phyloP scores from a whole-genome alignment of 2,113 vertebrate species.

The Perca flavescens region DNA sequence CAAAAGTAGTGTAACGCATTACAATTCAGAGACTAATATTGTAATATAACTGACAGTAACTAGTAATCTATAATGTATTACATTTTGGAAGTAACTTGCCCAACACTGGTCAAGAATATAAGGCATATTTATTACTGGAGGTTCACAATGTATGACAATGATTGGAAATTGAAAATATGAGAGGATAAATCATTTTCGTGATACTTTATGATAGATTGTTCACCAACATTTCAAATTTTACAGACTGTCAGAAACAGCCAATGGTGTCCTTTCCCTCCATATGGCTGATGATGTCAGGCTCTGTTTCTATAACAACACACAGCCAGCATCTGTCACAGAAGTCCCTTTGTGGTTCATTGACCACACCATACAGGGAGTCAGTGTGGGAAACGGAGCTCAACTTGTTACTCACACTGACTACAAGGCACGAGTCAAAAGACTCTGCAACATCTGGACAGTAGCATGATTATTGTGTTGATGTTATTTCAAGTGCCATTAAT shows the following conservation, averaged over 20 bases:
- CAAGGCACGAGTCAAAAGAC: neutral
- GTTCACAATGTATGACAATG: neutral
- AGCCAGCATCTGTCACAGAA: constrained; percentile 40
- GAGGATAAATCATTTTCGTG: neutral
- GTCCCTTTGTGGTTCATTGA: constrained; percentile 57
- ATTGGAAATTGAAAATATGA: neutral
- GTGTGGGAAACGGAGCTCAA: constrained; percentile 63
- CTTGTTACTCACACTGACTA: constrained; percentile 53
- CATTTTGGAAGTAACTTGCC: too few relatives aligned
- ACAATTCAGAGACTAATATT: too few relatives aligned
- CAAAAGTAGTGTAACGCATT: too few relatives aligned
- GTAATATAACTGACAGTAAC: too few relatives aligned
- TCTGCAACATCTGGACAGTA: constrained; percentile 43
- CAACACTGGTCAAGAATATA: too few relatives aligned
- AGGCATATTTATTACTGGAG: neutral
- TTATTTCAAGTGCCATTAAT: neutral
- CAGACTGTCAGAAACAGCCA: constrained; percentile 21
- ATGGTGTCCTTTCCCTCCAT: constrained; percentile 62
- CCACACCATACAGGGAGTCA: constrained; percentile 45
- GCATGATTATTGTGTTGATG: neutral
- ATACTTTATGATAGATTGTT: neutral
- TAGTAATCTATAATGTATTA: too few relatives aligned
- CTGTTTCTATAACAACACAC: constrained; percentile 13
- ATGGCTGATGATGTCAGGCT: constrained; percentile 55
- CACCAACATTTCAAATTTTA: neutral